phyloP scores from a whole-genome alignment of 2,888 invertebrate species.

The Podotricha telesiphe region DNA sequence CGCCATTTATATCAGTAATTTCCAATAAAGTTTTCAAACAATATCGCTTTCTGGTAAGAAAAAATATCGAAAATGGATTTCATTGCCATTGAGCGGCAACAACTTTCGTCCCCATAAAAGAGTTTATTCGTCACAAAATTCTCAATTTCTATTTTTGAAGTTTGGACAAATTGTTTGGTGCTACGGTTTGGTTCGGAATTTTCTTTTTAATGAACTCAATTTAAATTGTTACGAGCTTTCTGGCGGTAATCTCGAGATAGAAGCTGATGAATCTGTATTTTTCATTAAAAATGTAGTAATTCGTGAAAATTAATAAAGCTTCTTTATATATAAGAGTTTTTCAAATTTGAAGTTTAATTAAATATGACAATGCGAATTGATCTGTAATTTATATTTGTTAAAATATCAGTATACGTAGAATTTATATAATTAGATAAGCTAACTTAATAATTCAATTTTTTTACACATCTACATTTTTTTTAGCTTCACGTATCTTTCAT shows the following conservation, averaged over 20 bases:
- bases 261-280: constrained; percentile 11
- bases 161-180: constrained; percentile 27
- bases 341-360: neutral
- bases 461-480: too few species aligned
- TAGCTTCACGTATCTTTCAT: too few species aligned
- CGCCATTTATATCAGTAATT: too few species aligned
- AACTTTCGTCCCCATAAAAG: constrained; percentile 60
- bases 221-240: constrained; percentile 25
- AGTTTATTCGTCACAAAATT: constrained; percentile 47
- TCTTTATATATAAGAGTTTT: neutral
- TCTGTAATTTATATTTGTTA: too few species aligned
- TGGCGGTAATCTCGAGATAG: constrained; percentile 14
- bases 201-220: constrained; percentile 27
- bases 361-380: too few species aligned
- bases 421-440: too few species aligned
- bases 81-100: constrained; percentile 54
- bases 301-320: constrained; percentile 13
- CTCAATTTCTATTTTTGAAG: constrained; percentile 31
- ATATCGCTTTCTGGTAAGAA: too few species aligned
- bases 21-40: too few species aligned
- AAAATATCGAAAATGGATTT: constrained; percentile 60
- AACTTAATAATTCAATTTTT: too few species aligned
- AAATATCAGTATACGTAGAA: too few species aligned
- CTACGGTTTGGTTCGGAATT: constrained; percentile 18
- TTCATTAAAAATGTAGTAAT: constrained; percentile 7